Evolutionary conservation across 1,140 invertebrate genomes (phyloP).

Genomic region (Platorchestia sp.): DNA sequence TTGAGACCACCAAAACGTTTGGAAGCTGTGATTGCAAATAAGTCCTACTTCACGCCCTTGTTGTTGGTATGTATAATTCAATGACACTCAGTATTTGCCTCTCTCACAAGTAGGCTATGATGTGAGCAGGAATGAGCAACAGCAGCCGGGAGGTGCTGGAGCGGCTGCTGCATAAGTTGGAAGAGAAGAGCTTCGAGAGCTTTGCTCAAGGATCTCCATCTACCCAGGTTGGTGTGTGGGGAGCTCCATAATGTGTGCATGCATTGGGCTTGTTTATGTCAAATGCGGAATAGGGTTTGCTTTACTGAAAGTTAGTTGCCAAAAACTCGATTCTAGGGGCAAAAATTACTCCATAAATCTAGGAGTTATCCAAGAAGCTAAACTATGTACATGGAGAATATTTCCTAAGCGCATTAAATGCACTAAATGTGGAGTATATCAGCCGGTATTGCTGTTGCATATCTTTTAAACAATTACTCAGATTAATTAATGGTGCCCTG

Average conservation of each 20-base stretch:
- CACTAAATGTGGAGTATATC: too few species aligned
- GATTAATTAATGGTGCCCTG: background rate
- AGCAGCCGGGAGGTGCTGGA: constrained; percentile 33
- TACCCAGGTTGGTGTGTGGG: background rate
- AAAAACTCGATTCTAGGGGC: background rate
- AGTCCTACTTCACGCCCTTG: background rate
- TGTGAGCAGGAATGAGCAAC: constrained; percentile 12
- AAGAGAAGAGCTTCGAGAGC: background rate
- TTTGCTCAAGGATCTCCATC: background rate
- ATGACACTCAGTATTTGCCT: background rate
- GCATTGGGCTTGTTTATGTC: background rate
- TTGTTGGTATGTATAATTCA: background rate
- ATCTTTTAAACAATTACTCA: background rate
- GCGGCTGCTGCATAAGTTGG: constrained; percentile 20
- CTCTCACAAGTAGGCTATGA: background rate
- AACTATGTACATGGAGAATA: too few species aligned
- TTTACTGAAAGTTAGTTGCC: background rate
- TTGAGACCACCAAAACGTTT: background rate
- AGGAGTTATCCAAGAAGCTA: too few species aligned
- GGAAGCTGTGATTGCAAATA: too few species aligned
- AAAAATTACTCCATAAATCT: background rate
- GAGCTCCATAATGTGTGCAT: background rate
- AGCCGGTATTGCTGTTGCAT: too few species aligned
- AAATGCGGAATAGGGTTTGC: background rate
- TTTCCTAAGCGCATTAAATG: too few species aligned